These are phyloP conservation scores for Capitulum mitella DNA, from an alignment of 2,888 invertebrate genomes.

Conservation along the genomic window DNA sequence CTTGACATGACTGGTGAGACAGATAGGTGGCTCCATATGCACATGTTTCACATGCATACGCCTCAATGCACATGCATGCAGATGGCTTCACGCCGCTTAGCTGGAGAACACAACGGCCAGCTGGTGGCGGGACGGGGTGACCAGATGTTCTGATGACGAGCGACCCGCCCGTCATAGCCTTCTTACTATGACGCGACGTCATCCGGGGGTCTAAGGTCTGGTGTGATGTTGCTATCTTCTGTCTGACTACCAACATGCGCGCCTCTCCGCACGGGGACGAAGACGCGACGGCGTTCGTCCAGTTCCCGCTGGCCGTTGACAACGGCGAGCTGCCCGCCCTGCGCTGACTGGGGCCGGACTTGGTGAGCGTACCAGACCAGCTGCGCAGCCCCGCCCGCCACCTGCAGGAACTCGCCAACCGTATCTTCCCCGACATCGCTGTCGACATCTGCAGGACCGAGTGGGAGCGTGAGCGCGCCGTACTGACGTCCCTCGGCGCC, in stretches of 20 bases:
- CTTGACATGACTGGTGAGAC: too few relatives aligned
- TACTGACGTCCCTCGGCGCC: neutral
- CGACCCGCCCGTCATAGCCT: too few relatives aligned
- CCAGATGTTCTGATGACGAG: too few relatives aligned
- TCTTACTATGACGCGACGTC: too few relatives aligned
- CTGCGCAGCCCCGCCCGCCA: neutral
- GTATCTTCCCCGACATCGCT: neutral
- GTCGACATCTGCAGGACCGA: neutral
- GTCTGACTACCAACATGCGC: neutral
- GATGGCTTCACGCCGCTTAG: too few relatives aligned
- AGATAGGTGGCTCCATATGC: too few relatives aligned
- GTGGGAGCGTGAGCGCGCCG: neutral
- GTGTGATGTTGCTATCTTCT: neutral
- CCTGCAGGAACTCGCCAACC: neutral
- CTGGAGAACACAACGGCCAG: too few relatives aligned
- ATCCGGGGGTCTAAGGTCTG: too few relatives aligned
- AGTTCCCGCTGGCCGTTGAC: neutral
- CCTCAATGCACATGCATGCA: too few relatives aligned
- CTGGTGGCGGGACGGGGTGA: too few relatives aligned
- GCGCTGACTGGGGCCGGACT: neutral
- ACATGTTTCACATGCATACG: too few relatives aligned
- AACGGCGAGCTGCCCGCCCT: neutral
- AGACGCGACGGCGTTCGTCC: neutral
- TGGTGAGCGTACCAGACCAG: neutral
- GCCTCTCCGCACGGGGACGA: neutral